These are phyloP conservation scores for Syrista parreyssii DNA, from an alignment of 2,888 invertebrate genomes.

Conservation along the genomic window DNA sequence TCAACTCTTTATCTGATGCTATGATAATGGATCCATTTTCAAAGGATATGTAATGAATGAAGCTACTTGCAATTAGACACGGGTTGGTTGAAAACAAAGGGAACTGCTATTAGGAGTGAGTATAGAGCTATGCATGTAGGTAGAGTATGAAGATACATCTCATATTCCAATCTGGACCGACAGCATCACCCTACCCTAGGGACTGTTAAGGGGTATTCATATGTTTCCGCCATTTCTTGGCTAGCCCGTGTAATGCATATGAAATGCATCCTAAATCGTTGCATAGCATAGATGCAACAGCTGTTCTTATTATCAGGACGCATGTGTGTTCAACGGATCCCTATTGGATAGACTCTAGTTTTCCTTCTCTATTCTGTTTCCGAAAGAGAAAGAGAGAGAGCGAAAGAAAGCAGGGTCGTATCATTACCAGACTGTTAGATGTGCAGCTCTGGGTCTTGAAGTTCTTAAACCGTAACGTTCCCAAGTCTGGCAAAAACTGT, in stretches of 20 bases:
- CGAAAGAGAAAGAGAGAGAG: slow-evolving; percentile 20
- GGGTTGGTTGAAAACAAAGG: neutral
- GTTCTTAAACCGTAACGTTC: neutral
- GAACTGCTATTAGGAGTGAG: neutral
- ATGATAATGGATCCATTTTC: neutral
- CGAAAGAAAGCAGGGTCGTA: neutral
- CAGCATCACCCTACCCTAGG: neutral
- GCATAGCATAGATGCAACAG: slow-evolving; percentile 23
- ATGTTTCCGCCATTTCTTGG: slow-evolving; percentile 18
- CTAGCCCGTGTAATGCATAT: slow-evolving; percentile 23
- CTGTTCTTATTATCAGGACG: slow-evolving; percentile 23
- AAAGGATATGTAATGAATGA: neutral
- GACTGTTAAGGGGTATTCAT: slow-evolving; percentile 19
- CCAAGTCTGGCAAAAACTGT: neutral
- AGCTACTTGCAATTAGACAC: neutral
- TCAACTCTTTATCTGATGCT: neutral
- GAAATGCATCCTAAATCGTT: slow-evolving; percentile 25
- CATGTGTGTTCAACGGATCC: neutral
- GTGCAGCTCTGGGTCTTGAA: neutral
- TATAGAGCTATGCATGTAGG: neutral
- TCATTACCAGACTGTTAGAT: neutral
- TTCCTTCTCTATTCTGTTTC: neutral
- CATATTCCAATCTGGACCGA: neutral
- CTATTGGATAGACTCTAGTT: neutral
- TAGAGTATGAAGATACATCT: neutral